These are phyloP conservation scores for Caenorhabditis uteleia DNA, from an alignment of 2,888 invertebrate genomes.

Conservation along the genomic window DNA sequence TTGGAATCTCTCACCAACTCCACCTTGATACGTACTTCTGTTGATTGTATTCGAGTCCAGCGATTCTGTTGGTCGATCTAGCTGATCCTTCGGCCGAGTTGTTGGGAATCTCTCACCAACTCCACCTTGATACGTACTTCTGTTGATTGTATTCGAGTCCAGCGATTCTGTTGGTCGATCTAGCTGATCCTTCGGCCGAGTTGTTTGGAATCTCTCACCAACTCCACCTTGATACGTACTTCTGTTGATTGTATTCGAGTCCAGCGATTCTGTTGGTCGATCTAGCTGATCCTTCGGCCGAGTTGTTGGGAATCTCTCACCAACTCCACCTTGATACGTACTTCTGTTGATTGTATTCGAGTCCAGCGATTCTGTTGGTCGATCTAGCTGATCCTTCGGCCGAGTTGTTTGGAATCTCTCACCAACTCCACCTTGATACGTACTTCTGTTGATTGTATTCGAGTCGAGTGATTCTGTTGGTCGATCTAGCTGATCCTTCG, in stretches of 20 bases:
- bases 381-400: conserved; percentile 9
- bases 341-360: conserved; percentile 9
- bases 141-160: conserved; percentile 7
- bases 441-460: conserved; percentile 8
- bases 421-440: conserved; percentile 11
- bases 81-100: conserved; percentile 8
- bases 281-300: conserved; percentile 12
- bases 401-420: conserved; percentile 7
- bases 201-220: conserved; percentile 9
- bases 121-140: conserved; percentile 14
- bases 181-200: conserved; percentile 10
- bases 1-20: conserved; percentile 9
- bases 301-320: conserved; percentile 7
- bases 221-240: conserved; percentile 13
- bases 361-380: conserved; percentile 6
- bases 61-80: conserved; percentile 7
- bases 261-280: conserved; percentile 4
- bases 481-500: conserved; percentile 6
- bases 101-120: conserved; percentile 10
- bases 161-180: conserved; percentile 8
- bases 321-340: conserved; percentile 15
- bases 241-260: conserved; percentile 9
- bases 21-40: conserved; percentile 13
- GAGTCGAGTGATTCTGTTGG: conserved; percentile 7
- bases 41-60: conserved; percentile 10